phyloP scores from a whole-genome alignment of 2,113 vertebrate species.

The Australoheros scitulus region DNA sequence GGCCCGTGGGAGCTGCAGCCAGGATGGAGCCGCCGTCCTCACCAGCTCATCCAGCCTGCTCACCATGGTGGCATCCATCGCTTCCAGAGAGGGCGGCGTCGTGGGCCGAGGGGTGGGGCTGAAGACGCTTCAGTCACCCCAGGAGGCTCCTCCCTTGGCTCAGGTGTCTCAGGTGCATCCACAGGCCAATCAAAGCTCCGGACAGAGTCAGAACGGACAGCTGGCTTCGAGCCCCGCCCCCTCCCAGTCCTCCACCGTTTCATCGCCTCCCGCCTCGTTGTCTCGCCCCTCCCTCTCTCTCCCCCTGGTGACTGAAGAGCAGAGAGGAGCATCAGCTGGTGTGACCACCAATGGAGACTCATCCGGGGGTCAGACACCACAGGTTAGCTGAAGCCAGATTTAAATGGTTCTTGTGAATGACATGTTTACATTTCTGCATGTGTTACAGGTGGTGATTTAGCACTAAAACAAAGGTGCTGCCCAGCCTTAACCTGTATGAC shows the following conservation, averaged over 20 bases:
- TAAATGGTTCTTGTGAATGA: not conserved
- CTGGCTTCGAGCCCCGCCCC: constrained; percentile 29
- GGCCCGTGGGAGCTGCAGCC: constrained; percentile 75
- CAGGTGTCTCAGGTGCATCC: constrained; percentile 72
- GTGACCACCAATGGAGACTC: constrained; percentile 61
- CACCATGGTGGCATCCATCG: constrained; percentile 76
- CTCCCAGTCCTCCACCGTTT: constrained; percentile 20
- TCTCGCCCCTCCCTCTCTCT: constrained; percentile 36
- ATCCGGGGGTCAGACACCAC: constrained; percentile 30
- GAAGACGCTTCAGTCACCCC: constrained; percentile 77
- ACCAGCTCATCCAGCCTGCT: constrained; percentile 75
- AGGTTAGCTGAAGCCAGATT: constrained; percentile 50
- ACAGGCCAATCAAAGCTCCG: constrained; percentile 61
- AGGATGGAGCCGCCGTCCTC: constrained; percentile 57
- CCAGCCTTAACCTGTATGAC: not conserved
- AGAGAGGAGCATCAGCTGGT: constrained; percentile 14
- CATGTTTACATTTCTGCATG: not conserved
- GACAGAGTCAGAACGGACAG: constrained; percentile 44
- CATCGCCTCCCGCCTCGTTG: constrained; percentile 21
- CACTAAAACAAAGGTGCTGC: not conserved
- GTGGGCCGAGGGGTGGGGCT: constrained; percentile 75
- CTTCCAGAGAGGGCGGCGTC: constrained; percentile 65
- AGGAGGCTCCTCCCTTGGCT: constrained; percentile 58
- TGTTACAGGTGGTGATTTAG: not conserved
- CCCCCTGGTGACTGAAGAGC: constrained; percentile 37